phyloP scores from a whole-genome alignment of 2,888 invertebrate genomes.

The Ceratothoa steindachneri region DNA sequence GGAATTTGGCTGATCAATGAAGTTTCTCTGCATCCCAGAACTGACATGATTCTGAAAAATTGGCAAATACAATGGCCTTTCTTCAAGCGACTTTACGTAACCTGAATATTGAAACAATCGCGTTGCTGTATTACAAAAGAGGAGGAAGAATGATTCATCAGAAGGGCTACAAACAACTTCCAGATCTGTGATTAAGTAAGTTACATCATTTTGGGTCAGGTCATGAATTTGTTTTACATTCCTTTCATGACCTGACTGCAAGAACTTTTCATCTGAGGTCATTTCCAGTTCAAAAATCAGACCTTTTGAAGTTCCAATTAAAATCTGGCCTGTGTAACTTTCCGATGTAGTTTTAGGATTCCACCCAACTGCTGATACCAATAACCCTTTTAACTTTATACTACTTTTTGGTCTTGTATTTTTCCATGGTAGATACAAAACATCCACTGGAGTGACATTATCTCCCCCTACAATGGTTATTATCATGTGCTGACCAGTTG shows the following conservation, averaged over 20 bases:
- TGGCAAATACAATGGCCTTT: conserved; percentile 72
- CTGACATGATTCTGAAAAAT: conserved; percentile 63
- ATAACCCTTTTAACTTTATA: conserved; percentile 63
- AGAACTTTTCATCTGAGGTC: conserved; percentile 73
- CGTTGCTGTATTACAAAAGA: conserved; percentile 77
- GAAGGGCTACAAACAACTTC: conserved; percentile 72
- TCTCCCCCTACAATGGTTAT: conserved; percentile 56
- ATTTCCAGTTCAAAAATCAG: conserved; percentile 86
- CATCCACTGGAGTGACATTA: conserved; percentile 31
- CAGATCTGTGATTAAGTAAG: conserved; percentile 74
- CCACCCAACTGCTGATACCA: conserved; percentile 88
- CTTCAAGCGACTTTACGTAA: conserved; percentile 64
- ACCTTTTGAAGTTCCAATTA: conserved; percentile 85
- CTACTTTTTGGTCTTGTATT: conserved; percentile 35
- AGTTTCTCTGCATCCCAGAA: conserved; percentile 53
- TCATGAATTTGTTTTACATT: conserved; percentile 68
- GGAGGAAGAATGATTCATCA: conserved; percentile 66
- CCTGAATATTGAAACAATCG: conserved; percentile 85
- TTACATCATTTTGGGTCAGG: conserved; percentile 70
- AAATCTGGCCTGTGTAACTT: conserved; percentile 71
- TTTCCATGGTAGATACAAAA: conserved; percentile 36
- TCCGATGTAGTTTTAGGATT: conserved; percentile 66
- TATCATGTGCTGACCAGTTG: conserved; percentile 78
- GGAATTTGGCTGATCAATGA: conserved; percentile 66
- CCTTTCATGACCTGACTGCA: conserved; percentile 52